Evolutionary conservation across 2,113 vertebrate species (phyloP).

Genomic region (Hemibagrus wyckioides): DNA sequence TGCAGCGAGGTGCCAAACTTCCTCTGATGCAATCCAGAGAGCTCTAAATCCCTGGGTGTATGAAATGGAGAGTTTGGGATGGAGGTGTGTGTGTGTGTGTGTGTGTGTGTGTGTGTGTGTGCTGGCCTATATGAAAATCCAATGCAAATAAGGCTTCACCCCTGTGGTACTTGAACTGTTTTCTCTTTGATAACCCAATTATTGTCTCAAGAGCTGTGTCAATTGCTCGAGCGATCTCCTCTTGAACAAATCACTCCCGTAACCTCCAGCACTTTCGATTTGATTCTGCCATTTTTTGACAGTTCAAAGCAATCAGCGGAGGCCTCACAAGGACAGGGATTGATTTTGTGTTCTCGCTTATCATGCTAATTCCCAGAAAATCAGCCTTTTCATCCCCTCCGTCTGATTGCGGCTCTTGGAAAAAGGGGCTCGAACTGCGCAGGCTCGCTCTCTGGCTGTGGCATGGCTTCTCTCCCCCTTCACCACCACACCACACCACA

Average conservation of each 20-base stretch:
- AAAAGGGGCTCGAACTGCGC: conserved; percentile 90
- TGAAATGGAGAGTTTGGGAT: conserved; percentile 84
- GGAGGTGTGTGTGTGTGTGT: conserved; percentile 80
- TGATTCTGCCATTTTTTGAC: conserved; percentile 99
- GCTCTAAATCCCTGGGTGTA: conserved; percentile 89
- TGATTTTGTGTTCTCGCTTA: conserved; percentile 99
- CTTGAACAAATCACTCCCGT: conserved; percentile 99
- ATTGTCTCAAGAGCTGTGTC: conserved; percentile 99
- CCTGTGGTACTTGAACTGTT: conserved; percentile 99
- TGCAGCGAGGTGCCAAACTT: conserved; percentile 84
- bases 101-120: conserved; percentile 64
- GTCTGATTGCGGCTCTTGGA: conserved; percentile 97
- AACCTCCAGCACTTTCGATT: conserved; percentile 99
- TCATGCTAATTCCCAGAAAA: conserved; percentile 99
- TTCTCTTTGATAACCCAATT: conserved; percentile 99
- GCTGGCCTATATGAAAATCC: conserved; percentile 94
- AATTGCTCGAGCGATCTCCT: conserved; percentile 99
- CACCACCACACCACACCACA: conserved; percentile 59
- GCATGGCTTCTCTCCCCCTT: conserved; percentile 71
- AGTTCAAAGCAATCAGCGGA: conserved; percentile 99
- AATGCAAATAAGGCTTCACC: conserved; percentile 99
- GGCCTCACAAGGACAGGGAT: conserved; percentile 98
- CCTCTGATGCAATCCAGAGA: conserved; percentile 88
- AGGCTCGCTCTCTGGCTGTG: conserved; percentile 84
- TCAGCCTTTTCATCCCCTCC: conserved; percentile 99